phyloP scores from a whole-genome alignment of 1,140 invertebrate species.

The Drosophila obscura region DNA sequence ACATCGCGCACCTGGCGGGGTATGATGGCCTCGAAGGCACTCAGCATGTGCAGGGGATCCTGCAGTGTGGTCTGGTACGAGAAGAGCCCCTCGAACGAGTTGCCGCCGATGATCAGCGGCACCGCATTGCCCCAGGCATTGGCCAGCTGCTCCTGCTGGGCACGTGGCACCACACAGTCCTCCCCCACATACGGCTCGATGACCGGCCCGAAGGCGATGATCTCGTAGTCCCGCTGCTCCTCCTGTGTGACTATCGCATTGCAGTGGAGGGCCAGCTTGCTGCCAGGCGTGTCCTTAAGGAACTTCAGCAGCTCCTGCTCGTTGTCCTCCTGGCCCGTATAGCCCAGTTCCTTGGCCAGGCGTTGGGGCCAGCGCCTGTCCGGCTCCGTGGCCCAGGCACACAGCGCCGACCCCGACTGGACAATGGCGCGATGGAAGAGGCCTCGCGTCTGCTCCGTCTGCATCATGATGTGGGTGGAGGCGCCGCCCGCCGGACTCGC shows the following conservation, averaged over 20 bases:
- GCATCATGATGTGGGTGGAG: constrained; percentile 66
- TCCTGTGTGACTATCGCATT: constrained; percentile 58
- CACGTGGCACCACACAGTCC: constrained; percentile 71
- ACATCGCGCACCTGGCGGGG: constrained; percentile 39
- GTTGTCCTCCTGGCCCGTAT: constrained; percentile 58
- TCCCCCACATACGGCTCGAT: constrained; percentile 76
- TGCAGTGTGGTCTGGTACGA: constrained; percentile 48
- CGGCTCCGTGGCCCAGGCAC: constrained; percentile 68
- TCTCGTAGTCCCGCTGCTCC: constrained; percentile 55
- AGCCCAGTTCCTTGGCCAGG: constrained; percentile 62
- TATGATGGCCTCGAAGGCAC: constrained; percentile 52
- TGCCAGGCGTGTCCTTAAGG: constrained; percentile 52
- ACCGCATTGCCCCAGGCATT: constrained; percentile 81
- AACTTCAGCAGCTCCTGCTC: constrained; percentile 76
- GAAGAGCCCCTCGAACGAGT: constrained; percentile 82
- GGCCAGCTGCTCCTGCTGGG: constrained; percentile 73
- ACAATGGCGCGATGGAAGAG: constrained; percentile 86
- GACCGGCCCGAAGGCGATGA: constrained; percentile 77
- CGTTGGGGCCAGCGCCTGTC: constrained; percentile 43
- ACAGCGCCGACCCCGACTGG: constrained; percentile 85
- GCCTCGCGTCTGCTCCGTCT: constrained; percentile 80
- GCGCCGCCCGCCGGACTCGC: constrained; percentile 80
- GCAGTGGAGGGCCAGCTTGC: constrained; percentile 45
- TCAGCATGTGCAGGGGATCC: constrained; percentile 53
- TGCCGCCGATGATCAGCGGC: constrained; percentile 83